Percentiles rank a stretch among this genome's conserved stretches.
These are phyloP conservation scores for Schizothorax lantsangensis DNA, from an alignment of 2,797 vertebrate species.

Conservation along the genomic window DNA sequence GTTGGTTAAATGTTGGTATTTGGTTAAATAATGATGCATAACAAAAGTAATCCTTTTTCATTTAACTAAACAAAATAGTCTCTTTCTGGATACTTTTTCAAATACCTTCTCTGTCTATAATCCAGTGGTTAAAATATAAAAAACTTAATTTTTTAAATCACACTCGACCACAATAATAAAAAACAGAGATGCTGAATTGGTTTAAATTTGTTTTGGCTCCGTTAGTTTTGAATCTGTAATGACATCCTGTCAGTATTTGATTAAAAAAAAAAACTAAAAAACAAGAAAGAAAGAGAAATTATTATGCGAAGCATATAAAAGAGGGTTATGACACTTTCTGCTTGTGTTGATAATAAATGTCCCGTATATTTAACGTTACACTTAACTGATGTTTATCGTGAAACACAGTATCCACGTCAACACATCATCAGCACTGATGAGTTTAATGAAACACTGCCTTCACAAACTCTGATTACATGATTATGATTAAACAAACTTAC, in stretches of 20 bases:
- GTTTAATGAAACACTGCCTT: neutral
- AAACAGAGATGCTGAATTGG: neutral
- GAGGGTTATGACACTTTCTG: neutral
- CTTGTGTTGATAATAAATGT: neutral
- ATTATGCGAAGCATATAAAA: neutral
- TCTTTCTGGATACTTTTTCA: neutral
- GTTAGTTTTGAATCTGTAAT: neutral
- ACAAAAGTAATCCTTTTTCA: neutral
- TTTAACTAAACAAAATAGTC: neutral
- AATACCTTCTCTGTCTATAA: neutral
- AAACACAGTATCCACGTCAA: neutral
- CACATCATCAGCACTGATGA: neutral
- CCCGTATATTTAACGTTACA: neutral
- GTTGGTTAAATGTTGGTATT: neutral
- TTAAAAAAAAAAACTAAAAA: neutral
- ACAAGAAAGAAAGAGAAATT: neutral
- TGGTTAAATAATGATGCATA: neutral
- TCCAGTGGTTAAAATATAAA: neutral
- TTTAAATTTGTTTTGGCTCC: neutral
- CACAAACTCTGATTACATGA: neutral
- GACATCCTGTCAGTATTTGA: neutral
- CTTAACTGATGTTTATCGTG: neutral
- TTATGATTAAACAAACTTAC: constrained; percentile 51
- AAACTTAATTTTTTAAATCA: neutral
- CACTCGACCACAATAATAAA: neutral